Evolutionary conservation across 2,113 vertebrate species (phyloP), one percentile per base, ranked within the genome.

Genomic region (Macquaria australasica): DNA sequence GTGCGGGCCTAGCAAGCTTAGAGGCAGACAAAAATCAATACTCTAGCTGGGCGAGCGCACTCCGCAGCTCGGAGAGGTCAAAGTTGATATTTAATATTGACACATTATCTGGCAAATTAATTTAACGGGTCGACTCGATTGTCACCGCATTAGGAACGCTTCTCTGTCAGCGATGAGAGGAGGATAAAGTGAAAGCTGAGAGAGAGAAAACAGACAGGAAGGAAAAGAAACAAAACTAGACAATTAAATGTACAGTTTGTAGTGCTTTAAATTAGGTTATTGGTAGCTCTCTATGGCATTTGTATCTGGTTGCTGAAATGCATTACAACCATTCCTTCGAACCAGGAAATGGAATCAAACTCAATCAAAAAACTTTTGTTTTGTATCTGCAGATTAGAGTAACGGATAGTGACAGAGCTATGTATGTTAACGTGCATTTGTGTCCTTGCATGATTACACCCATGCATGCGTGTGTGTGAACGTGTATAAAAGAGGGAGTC

Each of bases 51-150:
- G 88, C 45, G 53, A 86, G 91, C 83, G 89, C 94, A 95, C 91
- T 84, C 83, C 48, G 31, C 79, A 75, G 90, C 89, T 90, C 59
- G 50, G 88, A 91, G 94, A 96, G 95, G 94, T 96, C 91, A 92
- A 93, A 95, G 89, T 90, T 82, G 93, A 96, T 95, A 96, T 96
- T 96, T 96, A 96, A 96, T 96, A 95, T 96, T 93, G 96, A 95
- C 95, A 96, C 96, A 93, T 95, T 95, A 96, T 96, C 94, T 87
- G 90, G 93, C 89, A 95, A 96, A 95, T 96, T 94, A 95, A 96
- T 96, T 96, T 94, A 95, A 93, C 93, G 88, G 89, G 88, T 90
- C 74, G 90, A 95, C 90, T 94, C 88, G 77, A 93, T 94, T 92
- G 94, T 94, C 95, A 92, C 90, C n/a, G 81, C 93, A 91, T 94